Conservation (phyloP, 2,797 vertebrate species). For the Sciurus carolinensis region DNA sequence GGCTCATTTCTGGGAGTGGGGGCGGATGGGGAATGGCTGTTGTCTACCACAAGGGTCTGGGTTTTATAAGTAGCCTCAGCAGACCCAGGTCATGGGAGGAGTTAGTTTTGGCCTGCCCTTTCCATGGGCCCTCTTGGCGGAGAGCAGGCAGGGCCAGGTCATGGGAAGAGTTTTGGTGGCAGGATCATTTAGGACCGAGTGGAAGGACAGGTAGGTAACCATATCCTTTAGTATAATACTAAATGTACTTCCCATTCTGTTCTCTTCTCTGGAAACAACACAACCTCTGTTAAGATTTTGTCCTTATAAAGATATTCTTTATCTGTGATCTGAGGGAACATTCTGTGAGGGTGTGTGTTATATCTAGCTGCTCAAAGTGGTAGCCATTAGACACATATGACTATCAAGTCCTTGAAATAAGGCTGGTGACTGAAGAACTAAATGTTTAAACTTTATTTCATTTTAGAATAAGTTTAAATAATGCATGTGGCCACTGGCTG, state of each 20-base stretch:
- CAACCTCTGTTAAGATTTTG: neutral
- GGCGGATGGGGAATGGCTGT: too few species aligned
- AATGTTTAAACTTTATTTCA: slow-evolving; percentile 58
- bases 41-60: too few species aligned
- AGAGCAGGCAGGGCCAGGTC: too few species aligned
- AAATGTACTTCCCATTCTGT: neutral
- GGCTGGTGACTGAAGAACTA: slow-evolving; percentile 19
- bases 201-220: too few species aligned
- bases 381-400: slow-evolving; percentile 2
- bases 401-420: neutral
- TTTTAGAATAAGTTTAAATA: slow-evolving; percentile 48
- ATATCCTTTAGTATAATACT: neutral
- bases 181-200: too few species aligned
- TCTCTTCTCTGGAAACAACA: slow-evolving; percentile 16
- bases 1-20: too few species aligned
- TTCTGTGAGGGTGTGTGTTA: neutral
- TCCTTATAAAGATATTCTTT: neutral
- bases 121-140: too few species aligned
- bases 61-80: too few species aligned
- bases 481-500: neutral
- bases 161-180: too few species aligned
- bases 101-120: too few species aligned
- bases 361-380: neutral
- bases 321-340: neutral
- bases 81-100: too few species aligned